phyloP scores from a whole-genome alignment of 2,113 vertebrate genomes.

The Centropus bengalensis region DNA sequence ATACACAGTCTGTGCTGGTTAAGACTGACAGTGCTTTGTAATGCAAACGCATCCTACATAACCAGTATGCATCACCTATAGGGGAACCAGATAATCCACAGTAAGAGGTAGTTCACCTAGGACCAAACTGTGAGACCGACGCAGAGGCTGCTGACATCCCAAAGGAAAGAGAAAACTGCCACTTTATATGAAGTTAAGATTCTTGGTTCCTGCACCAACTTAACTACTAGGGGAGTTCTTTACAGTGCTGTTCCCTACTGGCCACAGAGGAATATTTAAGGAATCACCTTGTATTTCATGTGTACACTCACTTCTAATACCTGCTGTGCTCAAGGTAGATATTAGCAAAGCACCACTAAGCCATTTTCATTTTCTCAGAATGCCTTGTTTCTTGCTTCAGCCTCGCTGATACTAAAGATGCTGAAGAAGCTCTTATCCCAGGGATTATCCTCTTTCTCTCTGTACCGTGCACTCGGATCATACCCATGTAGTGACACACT shows the following conservation, averaged over 20 bases:
- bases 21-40: constrained; percentile 17
- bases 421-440: neutral
- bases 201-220: neutral
- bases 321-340: neutral
- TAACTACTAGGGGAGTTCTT: neutral
- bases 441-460: neutral
- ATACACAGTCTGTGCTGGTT: neutral
- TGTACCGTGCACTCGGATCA: neutral
- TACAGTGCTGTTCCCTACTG: neutral
- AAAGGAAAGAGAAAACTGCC: neutral
- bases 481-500: neutral
- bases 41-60: neutral
- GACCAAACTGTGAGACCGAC: neutral
- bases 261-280: neutral
- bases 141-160: neutral
- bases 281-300: neutral
- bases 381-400: neutral
- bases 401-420: neutral
- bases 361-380: neutral
- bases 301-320: neutral
- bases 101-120: neutral
- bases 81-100: neutral
- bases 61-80: neutral
- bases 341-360: constrained; percentile 13
- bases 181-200: neutral